Evolutionary conservation across 2,888 invertebrate species (phyloP).

Genomic region (Eupithecia dodoneata): DNA sequence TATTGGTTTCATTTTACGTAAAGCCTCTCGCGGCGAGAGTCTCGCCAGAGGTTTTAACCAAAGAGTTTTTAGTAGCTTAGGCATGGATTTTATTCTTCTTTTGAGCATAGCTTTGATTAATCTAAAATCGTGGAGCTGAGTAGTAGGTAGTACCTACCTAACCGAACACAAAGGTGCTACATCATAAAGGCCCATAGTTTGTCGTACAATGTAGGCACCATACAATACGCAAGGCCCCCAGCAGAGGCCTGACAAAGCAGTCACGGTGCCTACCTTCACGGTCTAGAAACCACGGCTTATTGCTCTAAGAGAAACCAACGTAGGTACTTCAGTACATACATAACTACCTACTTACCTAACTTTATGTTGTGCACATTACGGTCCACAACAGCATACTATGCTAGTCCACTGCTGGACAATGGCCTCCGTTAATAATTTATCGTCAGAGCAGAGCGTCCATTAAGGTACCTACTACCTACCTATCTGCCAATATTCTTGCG

Average conservation of each 20-base stretch:
- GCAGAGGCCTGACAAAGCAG: conserved; percentile 37
- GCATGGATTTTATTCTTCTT: too few species aligned
- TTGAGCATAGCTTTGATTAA: too few species aligned
- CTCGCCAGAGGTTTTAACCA: background rate
- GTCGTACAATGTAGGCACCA: background rate
- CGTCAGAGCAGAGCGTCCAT: too few species aligned
- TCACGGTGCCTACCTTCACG: conserved; percentile 41
- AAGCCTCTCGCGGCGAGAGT: background rate
- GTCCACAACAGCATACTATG: background rate
- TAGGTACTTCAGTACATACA: background rate
- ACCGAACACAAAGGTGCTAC: background rate
- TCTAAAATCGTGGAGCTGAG: too few species aligned
- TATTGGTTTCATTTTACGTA: background rate
- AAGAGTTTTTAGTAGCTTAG: background rate
- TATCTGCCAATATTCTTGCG: too few species aligned
- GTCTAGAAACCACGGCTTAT: conserved; percentile 34
- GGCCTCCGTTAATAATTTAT: too few species aligned
- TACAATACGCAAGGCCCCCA: conserved; percentile 30
- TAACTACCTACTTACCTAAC: background rate
- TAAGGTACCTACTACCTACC: too few species aligned
- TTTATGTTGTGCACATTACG: background rate
- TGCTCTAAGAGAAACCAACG: conserved; percentile 1
- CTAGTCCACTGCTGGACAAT: too few species aligned
- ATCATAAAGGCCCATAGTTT: conserved; percentile 2
- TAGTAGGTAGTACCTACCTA: background rate